Conservation (phyloP, 1,140 invertebrate genomes). For the Drosophila navojoa region DNA sequence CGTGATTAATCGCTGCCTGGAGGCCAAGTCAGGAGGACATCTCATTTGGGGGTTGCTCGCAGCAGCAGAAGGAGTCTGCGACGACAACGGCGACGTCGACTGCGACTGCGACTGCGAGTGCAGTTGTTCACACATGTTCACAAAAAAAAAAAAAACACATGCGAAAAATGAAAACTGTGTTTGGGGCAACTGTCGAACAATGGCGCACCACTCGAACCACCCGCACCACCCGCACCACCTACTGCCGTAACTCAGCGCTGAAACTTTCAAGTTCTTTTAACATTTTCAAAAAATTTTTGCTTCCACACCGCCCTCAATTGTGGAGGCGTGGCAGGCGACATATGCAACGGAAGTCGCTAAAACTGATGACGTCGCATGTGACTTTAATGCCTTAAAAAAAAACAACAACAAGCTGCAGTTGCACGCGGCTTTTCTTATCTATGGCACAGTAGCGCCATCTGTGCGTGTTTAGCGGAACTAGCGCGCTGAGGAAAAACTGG, state of each 20-base stretch:
- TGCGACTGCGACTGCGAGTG: slow-evolving; percentile 27
- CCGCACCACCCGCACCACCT: slow-evolving; percentile 7
- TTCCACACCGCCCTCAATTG: slow-evolving; percentile 48
- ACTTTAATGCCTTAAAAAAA: slow-evolving; percentile 39
- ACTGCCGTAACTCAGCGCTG: slow-evolving; percentile 58
- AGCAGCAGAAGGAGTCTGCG: not conserved
- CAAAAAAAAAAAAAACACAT: slow-evolving; percentile 52
- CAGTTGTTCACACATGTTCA: slow-evolving; percentile 80
- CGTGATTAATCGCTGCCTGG: slow-evolving; percentile 76
- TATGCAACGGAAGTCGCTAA: slow-evolving; percentile 49
- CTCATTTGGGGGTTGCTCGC: slow-evolving; percentile 30
- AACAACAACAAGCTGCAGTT: slow-evolving; percentile 38
- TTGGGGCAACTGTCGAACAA: slow-evolving; percentile 52
- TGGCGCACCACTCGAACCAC: slow-evolving; percentile 16
- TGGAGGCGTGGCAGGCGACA: slow-evolving; percentile 55
- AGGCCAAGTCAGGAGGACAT: slow-evolving; percentile 28
- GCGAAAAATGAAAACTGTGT: slow-evolving; percentile 29
- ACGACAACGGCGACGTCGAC: not conserved
- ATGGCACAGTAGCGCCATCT: slow-evolving; percentile 56
- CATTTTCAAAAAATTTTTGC: slow-evolving; percentile 61
- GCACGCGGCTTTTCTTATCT: slow-evolving; percentile 38
- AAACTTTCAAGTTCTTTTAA: slow-evolving; percentile 43
- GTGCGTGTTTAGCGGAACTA: slow-evolving; percentile 55
- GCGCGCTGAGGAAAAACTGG: slow-evolving; percentile 15
- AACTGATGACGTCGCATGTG: slow-evolving; percentile 74